Base-by-base conservation (phyloP, 2,797 vertebrate genomes). In the Harpia harpyja region DNA sequence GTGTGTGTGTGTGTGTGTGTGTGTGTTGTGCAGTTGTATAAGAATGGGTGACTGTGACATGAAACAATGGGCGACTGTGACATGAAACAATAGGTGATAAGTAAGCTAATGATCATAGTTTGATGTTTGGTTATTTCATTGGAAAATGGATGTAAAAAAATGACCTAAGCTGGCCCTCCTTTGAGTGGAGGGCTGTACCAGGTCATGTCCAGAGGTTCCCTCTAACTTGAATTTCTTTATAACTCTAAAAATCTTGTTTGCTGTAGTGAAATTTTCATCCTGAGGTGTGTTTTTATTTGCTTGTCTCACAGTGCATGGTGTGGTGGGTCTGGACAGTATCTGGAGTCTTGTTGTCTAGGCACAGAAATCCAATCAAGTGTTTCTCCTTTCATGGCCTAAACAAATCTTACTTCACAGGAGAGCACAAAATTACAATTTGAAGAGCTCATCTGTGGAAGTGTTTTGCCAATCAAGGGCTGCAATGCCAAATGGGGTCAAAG, bases 391-490 rank as follows among this genome's bases (percentile, higher is more conserved):
- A 21, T 1, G 12, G 46, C 53, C 57, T 88, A 69, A 97, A 86
- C 73, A 88, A 78, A 94, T 72, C 46, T 78, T 91, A 27, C 68
- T 80, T 96, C 84, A 10, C 82, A 86, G 87, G 48, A 94, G 54
- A 88, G 54, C 46, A 91, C 89, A 89, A 92, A 85, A 88, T 49
- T 82, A 32, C 46, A 65, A 63, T 90, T 79, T 86, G 69, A 81
- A 94, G 69, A 91, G 60, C 65, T 94, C 65, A 78, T 94, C 82
- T 89, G 39, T 85, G 46, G 41, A 95, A 94, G 61, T 65, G 87
- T 94, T 96, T 96, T 51, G 33, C 61, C 57, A 81, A 0, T 94
- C 89, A 88, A 85, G 53, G 69, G 30, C 61, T 86, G 73, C 46
- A 86, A 32, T 89, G 86, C 49, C 65, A 83, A 95, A 75, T 48